Percentiles rank a stretch among this genome's conserved stretches.
Evolutionary conservation across 2,113 vertebrate species (phyloP).

Genomic region (Poecilia latipinna): DNA sequence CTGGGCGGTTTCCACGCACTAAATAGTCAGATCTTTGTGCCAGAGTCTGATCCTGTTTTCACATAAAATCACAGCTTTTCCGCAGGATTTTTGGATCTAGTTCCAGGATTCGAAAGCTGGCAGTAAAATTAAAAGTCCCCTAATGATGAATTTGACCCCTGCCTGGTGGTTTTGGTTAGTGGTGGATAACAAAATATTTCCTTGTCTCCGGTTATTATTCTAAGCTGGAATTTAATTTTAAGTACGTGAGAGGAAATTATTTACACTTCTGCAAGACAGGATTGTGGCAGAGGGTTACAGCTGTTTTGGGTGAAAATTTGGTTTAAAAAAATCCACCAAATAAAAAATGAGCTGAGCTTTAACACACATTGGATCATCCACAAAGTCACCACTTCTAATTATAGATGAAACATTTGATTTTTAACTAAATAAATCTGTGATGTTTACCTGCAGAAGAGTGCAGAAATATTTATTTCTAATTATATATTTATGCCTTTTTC

Average conservation of each 20-base stretch:
- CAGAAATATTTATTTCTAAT: neutral
- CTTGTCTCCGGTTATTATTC: neutral
- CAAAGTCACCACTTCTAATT: neutral
- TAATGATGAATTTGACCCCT: neutral
- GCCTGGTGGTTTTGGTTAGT: neutral
- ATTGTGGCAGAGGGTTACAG: neutral
- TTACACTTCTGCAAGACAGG: neutral
- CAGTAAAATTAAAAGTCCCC: conserved; percentile 1
- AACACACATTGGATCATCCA: neutral
- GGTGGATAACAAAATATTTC: neutral
- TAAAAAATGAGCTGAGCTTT: neutral
- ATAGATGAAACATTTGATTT: neutral
- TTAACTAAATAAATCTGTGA: neutral
- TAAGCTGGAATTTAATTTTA: neutral
- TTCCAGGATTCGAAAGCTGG: neutral
- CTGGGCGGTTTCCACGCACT: neutral
- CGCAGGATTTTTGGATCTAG: neutral
- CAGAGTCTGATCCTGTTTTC: neutral
- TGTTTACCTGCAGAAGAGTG: neutral
- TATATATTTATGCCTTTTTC: too few species aligned
- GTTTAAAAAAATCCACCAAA: neutral
- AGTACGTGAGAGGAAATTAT: neutral
- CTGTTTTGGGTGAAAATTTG: neutral
- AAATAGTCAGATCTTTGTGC: neutral
- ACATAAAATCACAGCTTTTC: neutral